phyloP scores from a whole-genome alignment of 2,113 vertebrate genomes.

The Chaetura pelagica region DNA sequence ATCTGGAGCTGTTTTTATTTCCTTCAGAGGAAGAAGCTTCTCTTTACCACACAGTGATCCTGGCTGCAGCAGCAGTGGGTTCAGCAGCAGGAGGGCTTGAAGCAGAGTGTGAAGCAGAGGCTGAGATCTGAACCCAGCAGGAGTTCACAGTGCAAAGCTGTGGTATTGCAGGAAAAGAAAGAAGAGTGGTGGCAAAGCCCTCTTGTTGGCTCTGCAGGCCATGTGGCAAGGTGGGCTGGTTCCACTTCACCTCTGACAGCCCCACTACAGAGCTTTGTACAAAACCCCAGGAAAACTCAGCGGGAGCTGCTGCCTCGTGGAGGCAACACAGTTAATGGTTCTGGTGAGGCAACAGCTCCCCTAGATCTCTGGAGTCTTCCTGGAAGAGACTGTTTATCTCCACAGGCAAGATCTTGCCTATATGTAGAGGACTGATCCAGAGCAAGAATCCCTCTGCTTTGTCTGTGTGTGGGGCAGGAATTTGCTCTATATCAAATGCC shows the following conservation, averaged over 20 bases:
- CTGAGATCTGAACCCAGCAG: background rate
- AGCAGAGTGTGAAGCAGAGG: background rate
- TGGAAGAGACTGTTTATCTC: background rate
- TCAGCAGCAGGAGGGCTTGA: background rate
- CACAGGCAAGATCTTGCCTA: background rate
- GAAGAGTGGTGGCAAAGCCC: background rate
- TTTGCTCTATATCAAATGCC: rapidly evolving
- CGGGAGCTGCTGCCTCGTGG: rapidly evolving
- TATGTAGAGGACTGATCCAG: background rate
- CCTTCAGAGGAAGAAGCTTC: background rate
- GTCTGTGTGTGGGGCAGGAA: background rate
- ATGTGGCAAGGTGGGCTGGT: background rate
- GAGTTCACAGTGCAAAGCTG: background rate
- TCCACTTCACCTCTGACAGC: background rate
- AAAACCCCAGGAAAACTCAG: background rate
- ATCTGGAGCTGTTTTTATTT: background rate
- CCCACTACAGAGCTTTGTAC: background rate
- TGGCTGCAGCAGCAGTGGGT: background rate
- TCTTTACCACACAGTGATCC: background rate
- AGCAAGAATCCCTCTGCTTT: background rate
- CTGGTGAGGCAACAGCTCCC: background rate
- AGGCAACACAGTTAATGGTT: background rate
- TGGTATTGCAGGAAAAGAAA: background rate
- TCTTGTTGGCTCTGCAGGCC: background rate
- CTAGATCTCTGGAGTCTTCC: background rate